phyloP scores from a whole-genome alignment of 2,113 vertebrate genomes.

The Passer montanus region DNA sequence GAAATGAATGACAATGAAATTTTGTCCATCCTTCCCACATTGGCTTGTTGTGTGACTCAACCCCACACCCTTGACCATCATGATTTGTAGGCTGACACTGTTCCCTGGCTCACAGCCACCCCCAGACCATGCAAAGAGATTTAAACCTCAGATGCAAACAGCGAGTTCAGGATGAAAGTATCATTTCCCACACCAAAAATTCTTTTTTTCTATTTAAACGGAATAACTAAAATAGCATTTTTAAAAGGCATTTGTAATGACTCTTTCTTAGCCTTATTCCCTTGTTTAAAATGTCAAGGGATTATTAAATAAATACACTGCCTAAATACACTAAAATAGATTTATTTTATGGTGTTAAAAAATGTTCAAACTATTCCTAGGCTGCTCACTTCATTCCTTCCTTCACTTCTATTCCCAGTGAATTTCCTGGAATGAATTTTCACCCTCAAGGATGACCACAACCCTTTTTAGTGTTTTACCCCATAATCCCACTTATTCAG shows the following conservation, averaged over 20 bases:
- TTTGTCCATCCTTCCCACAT: background rate
- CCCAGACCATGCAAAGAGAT: background rate
- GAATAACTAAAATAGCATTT: background rate
- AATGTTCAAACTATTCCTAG: background rate
- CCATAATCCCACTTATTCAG: background rate
- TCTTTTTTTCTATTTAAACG: background rate
- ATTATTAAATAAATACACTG: background rate
- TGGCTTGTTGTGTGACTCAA: background rate
- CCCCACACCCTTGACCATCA: too few relatives aligned
- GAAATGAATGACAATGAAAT: background rate
- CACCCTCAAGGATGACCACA: background rate
- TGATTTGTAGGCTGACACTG: fast-evolving
- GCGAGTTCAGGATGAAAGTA: background rate
- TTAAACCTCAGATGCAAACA: background rate
- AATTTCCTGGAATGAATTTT: background rate
- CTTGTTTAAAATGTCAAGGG: background rate
- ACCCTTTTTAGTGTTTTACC: background rate
- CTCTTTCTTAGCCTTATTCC: background rate
- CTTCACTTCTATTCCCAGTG: fast-evolving
- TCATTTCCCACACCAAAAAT: background rate
- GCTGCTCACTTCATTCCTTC: background rate
- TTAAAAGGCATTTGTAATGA: background rate
- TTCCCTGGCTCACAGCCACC: background rate
- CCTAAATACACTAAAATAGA: background rate
- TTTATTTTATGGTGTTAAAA: background rate